Conservation (phyloP, 2,113 vertebrate genomes). For the Syngnathoides biaculeatus region DNA sequence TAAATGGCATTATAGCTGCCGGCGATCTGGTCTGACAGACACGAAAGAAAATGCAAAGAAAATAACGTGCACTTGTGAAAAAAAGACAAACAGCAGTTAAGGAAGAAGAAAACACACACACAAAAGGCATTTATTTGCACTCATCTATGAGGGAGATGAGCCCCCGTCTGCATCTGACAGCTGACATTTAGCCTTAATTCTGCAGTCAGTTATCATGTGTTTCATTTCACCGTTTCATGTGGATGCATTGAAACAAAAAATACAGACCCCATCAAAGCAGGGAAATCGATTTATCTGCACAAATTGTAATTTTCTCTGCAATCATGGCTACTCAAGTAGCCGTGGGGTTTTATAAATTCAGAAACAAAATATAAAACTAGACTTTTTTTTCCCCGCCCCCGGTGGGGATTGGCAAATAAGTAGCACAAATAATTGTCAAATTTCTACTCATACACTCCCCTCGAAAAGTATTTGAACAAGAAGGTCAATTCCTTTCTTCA, state of each 20-base stretch:
- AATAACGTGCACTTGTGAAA: constrained; percentile 27
- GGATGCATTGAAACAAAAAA: constrained; percentile 25
- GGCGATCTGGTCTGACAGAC: constrained; percentile 11
- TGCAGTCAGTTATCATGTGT: constrained; percentile 47
- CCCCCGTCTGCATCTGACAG: constrained; percentile 44
- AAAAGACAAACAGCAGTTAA: constrained; percentile 28
- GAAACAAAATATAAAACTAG: too few species aligned
- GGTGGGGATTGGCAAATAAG: background rate
- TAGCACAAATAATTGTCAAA: background rate
- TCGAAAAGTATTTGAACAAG: too few species aligned
- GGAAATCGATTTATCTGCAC: background rate
- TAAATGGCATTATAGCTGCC: constrained; percentile 8
- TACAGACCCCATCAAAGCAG: background rate
- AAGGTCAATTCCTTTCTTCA: too few species aligned
- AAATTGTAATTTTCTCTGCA: background rate
- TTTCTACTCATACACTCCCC: background rate
- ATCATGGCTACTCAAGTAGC: background rate
- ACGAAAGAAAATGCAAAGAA: constrained; percentile 12
- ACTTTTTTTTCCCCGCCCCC: background rate
- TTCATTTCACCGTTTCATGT: constrained; percentile 26
- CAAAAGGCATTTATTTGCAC: constrained; percentile 40
- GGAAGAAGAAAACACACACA: constrained; percentile 22
- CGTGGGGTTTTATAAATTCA: background rate
- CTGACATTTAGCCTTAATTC: constrained; percentile 61
- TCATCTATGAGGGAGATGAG: constrained; percentile 41